Conservation (phyloP, 2,113 vertebrate species). For the Vulpes ferrilata region DNA sequence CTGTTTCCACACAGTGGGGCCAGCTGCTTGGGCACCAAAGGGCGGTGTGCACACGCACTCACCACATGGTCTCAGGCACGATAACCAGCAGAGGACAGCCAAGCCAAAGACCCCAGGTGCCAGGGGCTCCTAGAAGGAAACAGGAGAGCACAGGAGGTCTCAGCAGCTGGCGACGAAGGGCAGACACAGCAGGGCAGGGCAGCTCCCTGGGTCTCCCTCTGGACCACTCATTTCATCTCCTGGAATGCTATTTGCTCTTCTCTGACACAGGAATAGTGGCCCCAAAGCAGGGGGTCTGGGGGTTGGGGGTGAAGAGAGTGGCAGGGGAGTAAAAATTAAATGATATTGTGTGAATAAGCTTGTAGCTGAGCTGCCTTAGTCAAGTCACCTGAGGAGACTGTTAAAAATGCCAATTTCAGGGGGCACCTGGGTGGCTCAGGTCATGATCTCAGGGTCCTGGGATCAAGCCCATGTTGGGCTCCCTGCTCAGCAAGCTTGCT, state of each 20-base stretch:
- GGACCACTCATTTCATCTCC: not conserved
- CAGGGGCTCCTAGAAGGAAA: constrained; percentile 53
- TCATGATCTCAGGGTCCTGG: not conserved
- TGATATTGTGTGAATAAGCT: not conserved
- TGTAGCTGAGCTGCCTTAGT: not conserved
- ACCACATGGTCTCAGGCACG: not conserved
- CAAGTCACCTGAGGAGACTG: not conserved
- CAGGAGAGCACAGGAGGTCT: not conserved
- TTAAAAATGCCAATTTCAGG: not conserved
- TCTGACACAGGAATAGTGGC: not conserved
- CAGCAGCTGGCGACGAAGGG: fast-evolving
- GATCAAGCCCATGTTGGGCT: not conserved
- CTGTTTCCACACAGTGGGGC: not conserved
- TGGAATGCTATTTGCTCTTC: not conserved
- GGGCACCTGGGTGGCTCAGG: not conserved
- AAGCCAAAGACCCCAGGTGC: constrained; percentile 1
- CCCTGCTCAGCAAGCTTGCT: not conserved
- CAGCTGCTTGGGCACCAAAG: not conserved
- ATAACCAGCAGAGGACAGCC: constrained; percentile 54
- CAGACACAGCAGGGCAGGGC: fast-evolving
- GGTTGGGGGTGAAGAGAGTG: too few relatives aligned
- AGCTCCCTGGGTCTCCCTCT: not conserved
- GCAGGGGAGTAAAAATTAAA: not conserved
- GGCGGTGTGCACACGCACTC: not conserved
- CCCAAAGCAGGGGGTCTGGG: not conserved